Base-by-base conservation (phyloP, 2,888 invertebrate species). In the Ctenicera cuprea region DNA sequence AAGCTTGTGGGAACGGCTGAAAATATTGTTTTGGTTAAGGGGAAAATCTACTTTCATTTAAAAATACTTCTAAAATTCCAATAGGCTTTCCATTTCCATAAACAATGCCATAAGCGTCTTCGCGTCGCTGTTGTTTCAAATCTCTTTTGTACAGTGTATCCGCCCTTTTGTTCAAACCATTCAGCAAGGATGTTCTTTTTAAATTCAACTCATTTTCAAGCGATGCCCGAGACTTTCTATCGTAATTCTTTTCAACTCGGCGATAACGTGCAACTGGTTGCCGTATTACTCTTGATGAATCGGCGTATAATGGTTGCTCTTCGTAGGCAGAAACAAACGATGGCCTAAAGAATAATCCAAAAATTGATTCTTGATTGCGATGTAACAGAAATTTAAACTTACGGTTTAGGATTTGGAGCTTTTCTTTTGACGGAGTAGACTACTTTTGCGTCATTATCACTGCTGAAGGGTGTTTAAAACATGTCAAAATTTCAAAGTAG, bases 21-120 rank as follows among this genome's bases (percentile, higher is more conserved):
- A 75, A 37, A 41, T n/a, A n/a, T n/a, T n/a, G 5, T 26, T 5
- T 26, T 26, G 5, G 5, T 26, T 26, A 26, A 5, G 26, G 14
- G 14, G 16, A 48, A 48, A 12, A 30, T 22, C 1, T 18, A 18
- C 1, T 26, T 0, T 7, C 5, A 38, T 12, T 41, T 45, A n/a
- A 9, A 43, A 38, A 33, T 52, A 38, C 45, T 72, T 81, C 80
- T 57, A 82, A 68, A 54, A 82, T 78, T 11, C 82, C 82, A n/a
- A 82, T 75, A 0, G 79, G 80, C 68, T 76, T 77, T 33, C 82
- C 82, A 62, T 81, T 79, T 43, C 77, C 76, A 69, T 82, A 82
- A 50, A 82, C 82, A 37, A 81, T 66, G 11, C 82, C 82, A 41
- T 78, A 81, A 1, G 80, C 77, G 57, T 79, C 68, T 14, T 59